phyloP scores from a whole-genome alignment of 2,797 vertebrate genomes.

The Odontamblyopus lacepedii region DNA sequence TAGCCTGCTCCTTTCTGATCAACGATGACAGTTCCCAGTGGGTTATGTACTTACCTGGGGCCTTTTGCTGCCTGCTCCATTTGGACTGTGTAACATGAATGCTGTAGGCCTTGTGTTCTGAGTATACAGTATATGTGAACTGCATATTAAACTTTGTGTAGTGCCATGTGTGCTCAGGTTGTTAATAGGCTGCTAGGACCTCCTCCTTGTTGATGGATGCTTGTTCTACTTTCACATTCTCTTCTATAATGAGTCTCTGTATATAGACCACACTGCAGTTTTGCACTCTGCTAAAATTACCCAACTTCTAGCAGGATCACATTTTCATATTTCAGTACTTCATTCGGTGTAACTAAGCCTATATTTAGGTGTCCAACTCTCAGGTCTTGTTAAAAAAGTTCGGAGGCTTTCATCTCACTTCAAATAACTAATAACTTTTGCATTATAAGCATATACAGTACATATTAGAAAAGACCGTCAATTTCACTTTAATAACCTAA shows the following conservation, averaged over 20 bases:
- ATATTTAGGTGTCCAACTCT: conserved; percentile 9
- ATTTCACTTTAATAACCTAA: no score
- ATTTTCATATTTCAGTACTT: conserved; percentile 6
- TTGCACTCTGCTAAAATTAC: conserved; percentile 1
- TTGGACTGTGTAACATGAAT: neutral
- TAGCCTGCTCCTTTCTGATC: neutral
- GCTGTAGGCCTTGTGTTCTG: neutral
- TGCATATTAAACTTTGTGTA: neutral
- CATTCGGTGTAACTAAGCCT: neutral
- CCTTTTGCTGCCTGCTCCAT: neutral
- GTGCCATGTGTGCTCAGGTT: conserved; percentile 6
- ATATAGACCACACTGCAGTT: conserved; percentile 13
- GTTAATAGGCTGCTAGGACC: conserved; percentile 13
- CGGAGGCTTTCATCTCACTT: conserved; percentile 13
- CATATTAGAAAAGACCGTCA: no score
- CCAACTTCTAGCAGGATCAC: neutral
- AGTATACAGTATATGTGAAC: neutral
- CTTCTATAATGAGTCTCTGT: conserved; percentile 14
- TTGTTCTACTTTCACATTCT: conserved; percentile 8
- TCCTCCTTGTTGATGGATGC: conserved; percentile 14
- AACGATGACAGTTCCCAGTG: neutral
- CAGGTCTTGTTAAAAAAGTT: conserved; percentile 21
- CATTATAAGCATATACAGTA: neutral
- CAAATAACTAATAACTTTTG: neutral
- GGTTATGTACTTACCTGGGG: neutral